A percentile compares a stretch with the other conserved stretches of the same genome.
Conservation (phyloP, 2,888 invertebrate species). For the Notocelia uddmanniana region DNA sequence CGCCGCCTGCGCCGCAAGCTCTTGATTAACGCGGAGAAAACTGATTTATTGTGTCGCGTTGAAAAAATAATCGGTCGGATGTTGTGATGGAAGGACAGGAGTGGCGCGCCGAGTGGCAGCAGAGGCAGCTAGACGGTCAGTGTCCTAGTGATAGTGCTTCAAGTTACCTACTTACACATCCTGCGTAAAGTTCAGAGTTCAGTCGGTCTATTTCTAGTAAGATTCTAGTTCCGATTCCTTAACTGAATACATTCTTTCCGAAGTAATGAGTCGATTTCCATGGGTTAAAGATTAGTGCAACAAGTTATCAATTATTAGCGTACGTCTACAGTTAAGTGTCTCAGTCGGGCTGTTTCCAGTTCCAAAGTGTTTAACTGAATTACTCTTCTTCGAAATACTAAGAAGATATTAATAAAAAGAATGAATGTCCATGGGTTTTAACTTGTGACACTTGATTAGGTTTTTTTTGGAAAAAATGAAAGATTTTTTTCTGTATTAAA, state of each 20-base stretch:
- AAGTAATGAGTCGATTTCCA: neutral
- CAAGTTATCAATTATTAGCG: too few relatives aligned
- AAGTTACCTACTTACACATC: neutral
- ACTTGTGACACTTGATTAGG: too few relatives aligned
- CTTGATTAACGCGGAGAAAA: constrained; percentile 78
- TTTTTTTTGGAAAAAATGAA: too few relatives aligned
- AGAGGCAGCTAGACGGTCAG: constrained; percentile 81
- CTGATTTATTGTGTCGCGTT: constrained; percentile 84
- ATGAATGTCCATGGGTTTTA: too few relatives aligned
- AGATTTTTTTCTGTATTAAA: too few relatives aligned
- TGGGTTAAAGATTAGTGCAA: neutral
- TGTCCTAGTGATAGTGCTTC: constrained; percentile 50
- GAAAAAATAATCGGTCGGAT: constrained; percentile 82
- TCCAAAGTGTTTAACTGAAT: too few relatives aligned
- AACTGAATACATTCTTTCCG: neutral
- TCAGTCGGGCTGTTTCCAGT: too few relatives aligned
- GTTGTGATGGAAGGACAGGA: constrained; percentile 84
- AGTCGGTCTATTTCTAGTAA: too few relatives aligned
- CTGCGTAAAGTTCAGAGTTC: neutral
- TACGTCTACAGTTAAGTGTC: too few relatives aligned
- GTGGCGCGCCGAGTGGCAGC: constrained; percentile 82
- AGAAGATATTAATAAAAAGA: too few relatives aligned
- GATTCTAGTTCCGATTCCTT: neutral
- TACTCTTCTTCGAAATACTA: too few relatives aligned
- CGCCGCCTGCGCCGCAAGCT: constrained; percentile 68